Evolutionary conservation across 2,888 invertebrate genomes (phyloP), one percentile per base, ranked within the genome.

Genomic region (Dendrolimus pini): DNA sequence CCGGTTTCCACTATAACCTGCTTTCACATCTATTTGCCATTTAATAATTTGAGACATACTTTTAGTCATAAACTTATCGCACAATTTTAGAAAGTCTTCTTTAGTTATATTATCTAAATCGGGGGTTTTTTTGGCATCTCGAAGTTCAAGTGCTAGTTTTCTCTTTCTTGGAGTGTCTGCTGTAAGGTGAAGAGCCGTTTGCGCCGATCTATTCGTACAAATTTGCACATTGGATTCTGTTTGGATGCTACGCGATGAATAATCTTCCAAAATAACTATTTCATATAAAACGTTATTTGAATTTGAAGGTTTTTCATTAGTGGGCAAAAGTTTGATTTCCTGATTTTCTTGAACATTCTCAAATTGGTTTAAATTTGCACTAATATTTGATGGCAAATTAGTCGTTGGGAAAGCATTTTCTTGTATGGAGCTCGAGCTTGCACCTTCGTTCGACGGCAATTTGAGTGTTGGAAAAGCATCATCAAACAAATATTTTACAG

Each of bases 401-500:
- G 14, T 14, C 14, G 14, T 14, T 14, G 14, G 14, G 14, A 14
- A 14, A 14, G 14, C 14, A 14, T 14, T 14, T 14, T 14, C 14
- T 14, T 14, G 14, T 14, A 14, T 14, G 14, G 53, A 52, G 41
- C 53, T 53, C 13, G 53, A 52, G 41, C 53, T 30, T 10, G 55
- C 55, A 41, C 55, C 55, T 9, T 55, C 55, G 13, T 55, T 55
- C 41, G 55, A 12, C 41, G 55, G 55, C 41, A 55, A 55, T 10
- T 55, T 55, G 41, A 59, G 60, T 18, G 55, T 55, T 12, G 41
- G 55, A 61, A 64, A 63, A 68, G 55, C 62, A 62, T 62, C 13
- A 30, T 60, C 60, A 54, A 41, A 57, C 55, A 71, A 69, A 67
- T 67, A 67, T 64, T 66, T 63, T 41, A 57, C 56, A 56, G 41